Base-by-base conservation (phyloP, 2,888 invertebrate species). In the Eupithecia vulgata region DNA sequence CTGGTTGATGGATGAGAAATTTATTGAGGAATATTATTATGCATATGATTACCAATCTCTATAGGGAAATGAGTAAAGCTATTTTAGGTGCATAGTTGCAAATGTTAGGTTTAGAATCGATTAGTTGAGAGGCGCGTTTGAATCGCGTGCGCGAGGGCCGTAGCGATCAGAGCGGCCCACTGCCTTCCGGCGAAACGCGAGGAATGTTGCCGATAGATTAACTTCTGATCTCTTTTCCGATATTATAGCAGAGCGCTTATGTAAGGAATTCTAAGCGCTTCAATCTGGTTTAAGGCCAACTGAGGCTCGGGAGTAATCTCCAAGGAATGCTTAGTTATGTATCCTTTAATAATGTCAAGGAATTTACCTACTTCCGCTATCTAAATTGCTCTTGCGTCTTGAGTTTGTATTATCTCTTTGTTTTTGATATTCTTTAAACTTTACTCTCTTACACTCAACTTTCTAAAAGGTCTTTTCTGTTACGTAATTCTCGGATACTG, bases 191-290 rank as follows among this genome's bases (percentile, higher is more conserved):
- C 92, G 89, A 91, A 93, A 92, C 91, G 91, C 93, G 88, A 90
- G 90, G 92, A 93, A 93, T 93, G 93, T 93, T 94, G 92, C 93
- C 93, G 92, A 93, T 94, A 94, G 93, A 94, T 94, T 94, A 94
- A 94, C 93, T 94, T 93, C 93, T 94, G 94, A 93, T 94, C 93
- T 94, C 93, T 93, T 94, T 93, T 91, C 92, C 92, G 93, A 94
- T 94, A 94, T 93, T 92, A 93, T 91, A 90, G 91, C 91, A 86
- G 85, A 89, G 85, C 87, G 90, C 90, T 92, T 93, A 91, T 92
- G 90, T 91, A 92, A 92, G 92, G 91, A 92, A 93, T 93, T 92
- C 91, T 91, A 91, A 91, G 89, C 91, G 85, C 88, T 91, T 89
- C 93, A 91, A 93, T 93, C 90, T 91, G 89, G 90, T 90, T 91